Conservation (phyloP, 2,113 vertebrate genomes). For the Oceanites oceanicus region DNA sequence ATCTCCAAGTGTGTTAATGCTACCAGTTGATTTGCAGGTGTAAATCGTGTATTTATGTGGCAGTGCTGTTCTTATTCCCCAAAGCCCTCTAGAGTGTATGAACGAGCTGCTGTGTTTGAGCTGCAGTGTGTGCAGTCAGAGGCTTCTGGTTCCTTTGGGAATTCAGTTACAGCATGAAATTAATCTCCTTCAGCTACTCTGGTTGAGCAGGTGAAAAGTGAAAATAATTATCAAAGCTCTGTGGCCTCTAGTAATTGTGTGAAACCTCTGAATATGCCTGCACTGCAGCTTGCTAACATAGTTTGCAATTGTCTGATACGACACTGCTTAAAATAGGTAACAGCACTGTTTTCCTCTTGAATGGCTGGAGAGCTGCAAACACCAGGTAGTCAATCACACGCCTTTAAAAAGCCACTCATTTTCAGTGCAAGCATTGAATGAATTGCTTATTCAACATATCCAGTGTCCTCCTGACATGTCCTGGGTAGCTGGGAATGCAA, state of each 20-base stretch:
- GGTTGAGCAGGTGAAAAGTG: conserved; percentile 53
- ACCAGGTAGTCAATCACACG: not conserved
- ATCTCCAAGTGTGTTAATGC: not conserved
- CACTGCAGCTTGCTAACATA: conserved; percentile 17
- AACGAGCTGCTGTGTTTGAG: not conserved
- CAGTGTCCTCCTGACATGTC: not conserved
- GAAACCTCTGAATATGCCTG: conserved; percentile 11
- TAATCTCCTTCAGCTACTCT: conserved; percentile 44
- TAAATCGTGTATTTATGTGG: conserved; percentile 5
- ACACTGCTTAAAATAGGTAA: conserved; percentile 33
- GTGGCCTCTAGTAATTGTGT: conserved; percentile 26
- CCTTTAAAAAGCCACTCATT: not conserved
- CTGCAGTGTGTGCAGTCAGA: conserved; percentile 9
- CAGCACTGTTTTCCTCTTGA: not conserved
- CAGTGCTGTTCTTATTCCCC: not conserved
- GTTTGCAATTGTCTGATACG: conserved; percentile 31
- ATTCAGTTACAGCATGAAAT: conserved; percentile 36
- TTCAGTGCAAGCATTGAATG: not conserved
- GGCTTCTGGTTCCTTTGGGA: conserved; percentile 33
- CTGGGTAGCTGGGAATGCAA: not conserved
- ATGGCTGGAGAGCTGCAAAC: conserved; percentile 9
- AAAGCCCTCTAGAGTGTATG: not conserved
- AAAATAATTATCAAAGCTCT: conserved; percentile 58
- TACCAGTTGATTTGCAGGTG: conserved; percentile 17
- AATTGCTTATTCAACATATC: conserved; percentile 20